Percentiles rank a stretch among this genome's conserved stretches.
phyloP scores from a whole-genome alignment of 2,888 invertebrate species.

The Thereva nobilitata region DNA sequence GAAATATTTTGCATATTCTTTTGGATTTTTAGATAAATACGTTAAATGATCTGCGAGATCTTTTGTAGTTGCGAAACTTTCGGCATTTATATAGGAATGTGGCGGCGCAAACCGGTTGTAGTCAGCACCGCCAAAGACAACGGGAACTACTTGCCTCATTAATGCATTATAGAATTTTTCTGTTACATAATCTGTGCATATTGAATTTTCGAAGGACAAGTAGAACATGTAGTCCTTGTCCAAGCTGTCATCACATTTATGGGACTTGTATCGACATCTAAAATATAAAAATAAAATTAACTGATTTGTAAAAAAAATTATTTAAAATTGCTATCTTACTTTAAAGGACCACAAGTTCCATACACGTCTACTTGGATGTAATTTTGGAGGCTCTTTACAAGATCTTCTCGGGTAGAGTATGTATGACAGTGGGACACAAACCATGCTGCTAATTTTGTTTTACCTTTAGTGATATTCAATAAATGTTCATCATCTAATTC shows the following conservation, averaged over 20 bases:
- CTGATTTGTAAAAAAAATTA: slow-evolving; percentile 1
- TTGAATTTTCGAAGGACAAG: slow-evolving; percentile 69
- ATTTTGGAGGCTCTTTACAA: slow-evolving; percentile 60
- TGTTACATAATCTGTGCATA: slow-evolving; percentile 71
- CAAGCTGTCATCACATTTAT: slow-evolving; percentile 55
- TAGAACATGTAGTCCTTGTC: slow-evolving; percentile 69
- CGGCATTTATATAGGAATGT: slow-evolving; percentile 68
- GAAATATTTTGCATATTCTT: slow-evolving; percentile 67
- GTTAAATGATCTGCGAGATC: slow-evolving; percentile 64
- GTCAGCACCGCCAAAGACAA: slow-evolving; percentile 71
- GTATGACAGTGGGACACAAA: slow-evolving; percentile 63
- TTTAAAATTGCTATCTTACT: slow-evolving; percentile 45
- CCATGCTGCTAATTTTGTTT: slow-evolving; percentile 63
- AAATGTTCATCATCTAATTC: slow-evolving; percentile 44
- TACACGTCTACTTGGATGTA: slow-evolving; percentile 66
- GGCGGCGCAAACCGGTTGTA: slow-evolving; percentile 65
- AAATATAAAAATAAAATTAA: slow-evolving; percentile 36
- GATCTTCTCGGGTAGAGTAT: slow-evolving; percentile 56
- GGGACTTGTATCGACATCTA: slow-evolving; percentile 50
- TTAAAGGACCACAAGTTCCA: slow-evolving; percentile 64
- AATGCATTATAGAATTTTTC: slow-evolving; percentile 61
- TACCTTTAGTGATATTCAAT: slow-evolving; percentile 47
- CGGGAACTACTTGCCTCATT: slow-evolving; percentile 61
- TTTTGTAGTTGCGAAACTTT: slow-evolving; percentile 63
- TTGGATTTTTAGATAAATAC: slow-evolving; percentile 56